phyloP scores from a whole-genome alignment of 2,797 vertebrate species.

The Enteromius paludinosus region DNA sequence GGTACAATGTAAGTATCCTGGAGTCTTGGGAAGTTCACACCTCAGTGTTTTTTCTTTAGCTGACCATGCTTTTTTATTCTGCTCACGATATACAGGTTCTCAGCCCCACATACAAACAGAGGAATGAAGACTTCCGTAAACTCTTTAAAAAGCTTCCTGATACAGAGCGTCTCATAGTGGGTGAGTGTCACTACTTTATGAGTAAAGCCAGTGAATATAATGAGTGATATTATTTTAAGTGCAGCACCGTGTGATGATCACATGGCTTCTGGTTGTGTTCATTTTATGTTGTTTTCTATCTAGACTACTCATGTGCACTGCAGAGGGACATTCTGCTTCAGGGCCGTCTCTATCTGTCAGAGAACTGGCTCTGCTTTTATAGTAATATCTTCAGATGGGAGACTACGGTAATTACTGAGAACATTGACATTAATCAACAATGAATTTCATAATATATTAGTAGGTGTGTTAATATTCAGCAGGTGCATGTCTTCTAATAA shows the following conservation, averaged over 20 bases:
- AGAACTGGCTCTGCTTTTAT: constrained; percentile 95
- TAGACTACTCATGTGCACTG: constrained; percentile 92
- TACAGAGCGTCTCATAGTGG: constrained; percentile 89
- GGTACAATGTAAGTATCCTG: constrained; percentile 90
- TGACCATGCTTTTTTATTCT: constrained; percentile 4
- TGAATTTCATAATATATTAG: not conserved
- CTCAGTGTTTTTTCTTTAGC: constrained; percentile 40
- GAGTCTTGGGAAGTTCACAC: constrained; percentile 19
- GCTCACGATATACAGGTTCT: constrained; percentile 78
- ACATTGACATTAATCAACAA: not conserved
- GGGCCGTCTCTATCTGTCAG: constrained; percentile 89
- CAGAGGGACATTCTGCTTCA: constrained; percentile 93
- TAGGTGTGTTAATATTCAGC: not conserved
- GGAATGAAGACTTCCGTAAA: constrained; percentile 91
- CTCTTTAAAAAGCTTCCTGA: constrained; percentile 91
- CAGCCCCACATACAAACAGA: constrained; percentile 92
- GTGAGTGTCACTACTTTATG: constrained; percentile 71
- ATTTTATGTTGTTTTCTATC: constrained; percentile 20
- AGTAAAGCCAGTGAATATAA: not conserved
- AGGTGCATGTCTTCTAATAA: too few relatives aligned
- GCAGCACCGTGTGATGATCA: not conserved
- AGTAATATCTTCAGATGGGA: constrained; percentile 97
- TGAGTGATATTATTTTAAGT: not conserved
- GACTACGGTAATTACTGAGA: constrained; percentile 80
- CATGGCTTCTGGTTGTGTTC: constrained; percentile 18